These are phyloP conservation scores for Malurus elegans DNA, from an alignment of 2,113 vertebrate genomes.

Conservation along the genomic window DNA sequence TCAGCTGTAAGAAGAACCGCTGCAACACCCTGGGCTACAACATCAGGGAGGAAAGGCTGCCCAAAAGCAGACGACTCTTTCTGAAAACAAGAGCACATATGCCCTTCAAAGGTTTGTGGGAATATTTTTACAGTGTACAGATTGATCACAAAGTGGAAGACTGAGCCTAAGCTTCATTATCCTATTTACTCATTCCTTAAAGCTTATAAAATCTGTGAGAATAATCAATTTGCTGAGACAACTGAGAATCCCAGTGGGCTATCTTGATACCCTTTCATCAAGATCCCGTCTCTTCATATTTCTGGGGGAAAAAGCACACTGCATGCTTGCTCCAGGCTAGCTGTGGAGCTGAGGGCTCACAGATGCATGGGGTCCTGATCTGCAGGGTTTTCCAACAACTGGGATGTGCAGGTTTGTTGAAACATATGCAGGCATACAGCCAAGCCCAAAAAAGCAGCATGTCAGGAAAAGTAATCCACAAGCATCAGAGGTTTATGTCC, in stretches of 20 bases:
- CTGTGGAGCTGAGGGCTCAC: not conserved
- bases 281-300: not conserved
- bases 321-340: not conserved
- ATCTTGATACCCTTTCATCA: not conserved
- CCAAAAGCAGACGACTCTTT: conserved; percentile 78
- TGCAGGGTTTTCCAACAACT: not conserved
- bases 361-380: not conserved
- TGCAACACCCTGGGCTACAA: conserved; percentile 91
- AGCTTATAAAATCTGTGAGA: not conserved
- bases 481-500: too few relatives aligned
- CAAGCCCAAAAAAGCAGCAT: not conserved
- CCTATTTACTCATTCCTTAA: not conserved
- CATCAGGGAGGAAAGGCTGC: conserved; percentile 72
- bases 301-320: not conserved
- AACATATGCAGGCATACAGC: not conserved
- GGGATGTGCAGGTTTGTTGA: not conserved
- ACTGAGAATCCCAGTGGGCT: not conserved
- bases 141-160: not conserved
- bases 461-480: too few relatives aligned
- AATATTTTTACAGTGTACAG: not conserved
- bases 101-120: conserved; percentile 90
- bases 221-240: not conserved
- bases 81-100: conserved; percentile 81
- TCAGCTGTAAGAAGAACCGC: conserved; percentile 84
- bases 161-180: not conserved